Evolutionary conservation across 2,797 vertebrate species (phyloP), one percentile per base, ranked within the genome.

Genomic region (Trematomus bernacchii): DNA sequence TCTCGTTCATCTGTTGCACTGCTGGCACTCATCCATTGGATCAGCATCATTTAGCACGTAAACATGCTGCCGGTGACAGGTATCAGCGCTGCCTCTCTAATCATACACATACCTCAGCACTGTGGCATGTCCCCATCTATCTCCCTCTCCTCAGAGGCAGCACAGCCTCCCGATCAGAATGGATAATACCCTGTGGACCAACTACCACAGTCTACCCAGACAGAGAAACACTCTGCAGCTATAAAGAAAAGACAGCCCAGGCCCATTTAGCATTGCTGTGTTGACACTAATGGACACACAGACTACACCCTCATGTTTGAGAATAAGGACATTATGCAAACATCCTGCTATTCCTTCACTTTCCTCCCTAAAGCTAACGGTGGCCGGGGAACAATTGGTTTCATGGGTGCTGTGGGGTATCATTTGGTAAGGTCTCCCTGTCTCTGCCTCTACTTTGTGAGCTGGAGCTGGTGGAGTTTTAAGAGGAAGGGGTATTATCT

Each of bases 401-500:
- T 91, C 84, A 85, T 87, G 85, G 92, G 76, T 92, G 87, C 90
- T 90, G 88, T 89, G 83, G 89, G 89, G 87, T 90, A 80, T 92
- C 87, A 85, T 92, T 92, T 82, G 90, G 86, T 82, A 81, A 91
- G 83, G 90, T 91, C 84, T 87, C 63, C 79, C 82, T 74, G 87
- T 90, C 86, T 90, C 86, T 89, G 82, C 85, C 80, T 83, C 79
- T 80, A 85, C 84, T 93, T 87, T 86, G 85, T 76, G 91, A 90
- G 92, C 85, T 61, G 75, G 80, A 92, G 91, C 86, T 68, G 87
- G 80, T 91, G 90, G 89, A 93, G 92, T 94, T 94, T 93, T 91
- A 87, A 92, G 89, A 92, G 89, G 91, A 91, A 89, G 89, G 90
- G 92, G 93, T 93, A 93, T 95, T 94, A 95, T 94, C 93, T 92